These are phyloP conservation scores for Colostygia pectinataria DNA, from an alignment of 2,888 invertebrate species.

Conservation along the genomic window DNA sequence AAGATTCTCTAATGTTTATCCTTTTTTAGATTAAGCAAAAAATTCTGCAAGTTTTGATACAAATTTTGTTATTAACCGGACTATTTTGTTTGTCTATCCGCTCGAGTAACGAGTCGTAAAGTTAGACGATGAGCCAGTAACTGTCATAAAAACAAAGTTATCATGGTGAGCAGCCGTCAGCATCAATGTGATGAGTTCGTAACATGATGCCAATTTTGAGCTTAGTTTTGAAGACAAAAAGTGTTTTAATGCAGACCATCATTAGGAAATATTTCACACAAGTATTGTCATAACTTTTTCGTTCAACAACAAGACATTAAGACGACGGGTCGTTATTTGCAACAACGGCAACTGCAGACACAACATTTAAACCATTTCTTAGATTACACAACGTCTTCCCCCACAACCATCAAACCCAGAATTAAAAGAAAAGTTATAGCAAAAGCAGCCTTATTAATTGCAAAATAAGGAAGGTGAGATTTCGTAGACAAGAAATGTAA, in stretches of 20 bases:
- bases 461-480: slow-evolving; percentile 18
- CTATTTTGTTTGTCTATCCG: no score
- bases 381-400: slow-evolving; percentile 29
- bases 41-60: no score
- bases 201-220: no score
- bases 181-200: no score
- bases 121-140: no score
- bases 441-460: slow-evolving; percentile 28
- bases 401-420: slow-evolving; percentile 7
- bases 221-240: no score
- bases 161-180: no score
- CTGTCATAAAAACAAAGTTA: no score
- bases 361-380: slow-evolving; percentile 35
- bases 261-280: neutral
- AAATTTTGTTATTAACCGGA: no score
- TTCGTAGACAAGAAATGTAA: slow-evolving; percentile 18
- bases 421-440: neutral
- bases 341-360: slow-evolving; percentile 28
- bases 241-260: neutral
- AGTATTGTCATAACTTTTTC: neutral
- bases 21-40: no score
- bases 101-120: no score
- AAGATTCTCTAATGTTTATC: no score
- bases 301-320: slow-evolving; percentile 29
- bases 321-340: slow-evolving; percentile 31